These are phyloP conservation scores for Kryptolebias marmoratus DNA, from an alignment of 2,113 vertebrate genomes.

Conservation along the genomic window DNA sequence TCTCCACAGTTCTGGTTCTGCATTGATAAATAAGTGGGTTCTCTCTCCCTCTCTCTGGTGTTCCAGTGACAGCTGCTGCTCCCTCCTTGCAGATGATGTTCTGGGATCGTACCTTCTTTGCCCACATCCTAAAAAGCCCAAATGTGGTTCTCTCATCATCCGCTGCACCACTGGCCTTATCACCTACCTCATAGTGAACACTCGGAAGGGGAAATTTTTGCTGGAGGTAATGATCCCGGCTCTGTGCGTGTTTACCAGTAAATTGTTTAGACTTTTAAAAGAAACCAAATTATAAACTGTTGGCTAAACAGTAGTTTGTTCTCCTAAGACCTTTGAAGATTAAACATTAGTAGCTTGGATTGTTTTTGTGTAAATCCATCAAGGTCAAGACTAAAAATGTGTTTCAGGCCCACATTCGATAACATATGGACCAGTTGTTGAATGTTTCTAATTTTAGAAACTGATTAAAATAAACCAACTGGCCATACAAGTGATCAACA, in stretches of 20 bases:
- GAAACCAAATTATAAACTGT: background rate
- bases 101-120: conserved; percentile 89
- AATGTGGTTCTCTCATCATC: conserved; percentile 85
- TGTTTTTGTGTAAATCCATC: too few species aligned
- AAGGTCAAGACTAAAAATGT: too few species aligned
- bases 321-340: too few species aligned
- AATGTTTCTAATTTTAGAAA: too few species aligned
- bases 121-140: conserved; percentile 77
- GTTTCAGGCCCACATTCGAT: too few species aligned
- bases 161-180: conserved; percentile 84
- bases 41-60: background rate
- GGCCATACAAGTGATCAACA: too few species aligned
- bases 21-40: background rate
- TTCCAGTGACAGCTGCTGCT: conserved; percentile 82
- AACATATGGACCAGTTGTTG: too few species aligned
- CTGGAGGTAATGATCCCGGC: conserved; percentile 83
- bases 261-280: background rate
- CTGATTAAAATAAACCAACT: too few species aligned
- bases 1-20: background rate
- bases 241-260: background rate
- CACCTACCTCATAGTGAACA: conserved; percentile 81
- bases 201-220: conserved; percentile 80
- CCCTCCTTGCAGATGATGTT: conserved; percentile 85
- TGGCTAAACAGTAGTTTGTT: too few species aligned
- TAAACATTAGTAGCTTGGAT: too few species aligned